Evolutionary conservation across 2,113 vertebrate species (phyloP), one percentile per base, ranked within the genome.

Genomic region (Colinus virginianus): DNA sequence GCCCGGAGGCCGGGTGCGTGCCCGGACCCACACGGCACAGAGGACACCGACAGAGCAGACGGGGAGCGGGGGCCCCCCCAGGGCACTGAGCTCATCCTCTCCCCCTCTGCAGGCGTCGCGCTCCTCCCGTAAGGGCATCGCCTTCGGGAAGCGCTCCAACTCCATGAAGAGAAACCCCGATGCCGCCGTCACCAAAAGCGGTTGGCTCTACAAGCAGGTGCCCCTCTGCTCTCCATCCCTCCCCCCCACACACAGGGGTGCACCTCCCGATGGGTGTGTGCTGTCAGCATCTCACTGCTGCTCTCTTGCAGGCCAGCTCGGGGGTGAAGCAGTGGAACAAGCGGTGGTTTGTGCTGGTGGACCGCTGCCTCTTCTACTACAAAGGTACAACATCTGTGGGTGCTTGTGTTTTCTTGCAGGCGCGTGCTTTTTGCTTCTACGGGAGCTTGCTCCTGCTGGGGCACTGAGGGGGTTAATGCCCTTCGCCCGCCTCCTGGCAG

Each of bases 241-340:
- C 42, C 42, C 42, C 36, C 36, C 36, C 36, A 36, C 36, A 36
- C 25, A 9, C 14, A 25, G 49, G 22, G 23, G 61, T 36, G 61
- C 34, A 23, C 30, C 55, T 56, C 32, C 30, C 16, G 8, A 26
- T 16, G 34, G 62, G 25, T 63, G 36, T 3, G 6, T 58, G 55
- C 55, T 12, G 30, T 32, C 32, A 20, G 55, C 30, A 7, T 19
- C 83, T 80, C 82, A 89, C 13, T 0, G 16, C 61, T 43, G 74
- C 82, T 95, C 86, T 69, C 63, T 63, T 63, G 0, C 95, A 99
- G 99, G 99, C 98, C 96, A 99, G 99, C 97, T 99, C 98, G 9
- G 99, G 99, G 36, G 98, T 99, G 66, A 99, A 99, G 93, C 99
- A 99, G 88, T 99, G 99, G 99, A 99, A 99, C 96, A 99, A 98